Base-by-base conservation (phyloP, 2,113 vertebrate genomes). In the Sturnira hondurensis region DNA sequence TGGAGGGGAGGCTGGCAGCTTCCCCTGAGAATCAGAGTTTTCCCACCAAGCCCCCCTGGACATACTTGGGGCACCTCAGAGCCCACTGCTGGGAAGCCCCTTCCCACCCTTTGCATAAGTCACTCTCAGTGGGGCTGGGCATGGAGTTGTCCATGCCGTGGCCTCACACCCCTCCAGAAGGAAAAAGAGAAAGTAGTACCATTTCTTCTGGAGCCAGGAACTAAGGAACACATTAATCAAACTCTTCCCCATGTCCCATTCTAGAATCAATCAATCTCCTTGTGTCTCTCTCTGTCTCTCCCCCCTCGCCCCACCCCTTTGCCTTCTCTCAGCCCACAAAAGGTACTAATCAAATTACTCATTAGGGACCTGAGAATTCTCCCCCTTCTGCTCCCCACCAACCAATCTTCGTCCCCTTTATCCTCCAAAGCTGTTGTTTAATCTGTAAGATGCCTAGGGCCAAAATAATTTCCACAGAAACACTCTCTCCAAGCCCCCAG, bases 271-370 rank as follows among this genome's bases (percentile, higher is more conserved):
- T 33, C 41, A 22, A 8, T 45, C n/a, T 38, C 24, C 24, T 47
- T 70, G n/a, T 58, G 4, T 38, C 76, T 36, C 41, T 85, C 50
- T 50, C 24, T 38, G 24, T 71, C 78, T 41, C 5, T 47, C 43
- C 68, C 41, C 31, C 52, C 41, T 28, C 43, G 14, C 26, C 43
- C 17, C 31, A 81, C 82, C 12, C 61, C 56, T 91, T 81, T 26
- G 31, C 83, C 89, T 91, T 43, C 73, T 91, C 68, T 94, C 92
- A 76, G 19, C 63, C 87, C 84, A 63, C 65, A 61, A 77, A 96
- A 68, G n/a, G 45, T 43, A 65, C 24, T 22, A 11, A 31, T 70
- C 28, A 43, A 24, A 36, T 41, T 14, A 63, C 63, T 78, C 47
- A 12, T 15, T 54, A 70, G 50, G 47, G 13, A 15, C 38, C 89